phyloP scores from a whole-genome alignment of 2,113 vertebrate species.

The Vicugna pacos region DNA sequence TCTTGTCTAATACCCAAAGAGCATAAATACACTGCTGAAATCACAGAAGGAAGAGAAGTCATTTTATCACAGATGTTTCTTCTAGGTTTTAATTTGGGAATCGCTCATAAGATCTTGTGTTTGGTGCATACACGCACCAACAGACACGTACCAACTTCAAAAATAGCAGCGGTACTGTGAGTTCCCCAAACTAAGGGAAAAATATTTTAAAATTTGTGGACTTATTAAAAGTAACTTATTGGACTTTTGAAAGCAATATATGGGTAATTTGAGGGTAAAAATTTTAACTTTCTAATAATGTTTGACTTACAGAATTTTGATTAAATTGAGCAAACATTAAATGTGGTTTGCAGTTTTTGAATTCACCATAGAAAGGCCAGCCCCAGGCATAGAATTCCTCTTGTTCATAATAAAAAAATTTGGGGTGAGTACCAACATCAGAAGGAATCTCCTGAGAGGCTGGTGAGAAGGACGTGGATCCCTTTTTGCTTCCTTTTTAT shows the following conservation, averaged over 20 bases:
- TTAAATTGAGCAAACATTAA: slow-evolving; percentile 48
- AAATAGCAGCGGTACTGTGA: slow-evolving; percentile 32
- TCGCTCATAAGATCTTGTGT: background rate
- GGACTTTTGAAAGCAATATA: slow-evolving; percentile 42
- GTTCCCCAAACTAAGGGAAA: slow-evolving; percentile 17
- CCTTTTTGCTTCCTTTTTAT: slow-evolving; percentile 36
- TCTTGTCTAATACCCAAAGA: slow-evolving; percentile 42
- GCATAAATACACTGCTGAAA: slow-evolving; percentile 22
- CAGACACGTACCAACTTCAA: background rate
- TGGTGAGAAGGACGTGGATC: slow-evolving; percentile 25
- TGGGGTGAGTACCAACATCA: background rate
- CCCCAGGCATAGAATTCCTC: background rate
- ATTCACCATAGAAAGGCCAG: background rate
- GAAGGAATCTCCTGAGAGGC: background rate
- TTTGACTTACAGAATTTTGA: slow-evolving; percentile 52
- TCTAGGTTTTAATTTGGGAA: slow-evolving; percentile 56
- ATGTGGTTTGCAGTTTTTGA: slow-evolving; percentile 52
- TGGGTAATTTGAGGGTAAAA: slow-evolving; percentile 12
- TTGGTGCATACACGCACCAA: background rate
- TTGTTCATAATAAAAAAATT: background rate
- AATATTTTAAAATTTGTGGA: slow-evolving; percentile 37
- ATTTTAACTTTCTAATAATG: slow-evolving; percentile 18
- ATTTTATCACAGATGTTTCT: slow-evolving; percentile 59
- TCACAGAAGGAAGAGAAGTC: slow-evolving; percentile 31
- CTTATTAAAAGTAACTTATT: slow-evolving; percentile 48